Base-by-base conservation (phyloP, 2,797 vertebrate genomes). In the Tachyglossus aculeatus region DNA sequence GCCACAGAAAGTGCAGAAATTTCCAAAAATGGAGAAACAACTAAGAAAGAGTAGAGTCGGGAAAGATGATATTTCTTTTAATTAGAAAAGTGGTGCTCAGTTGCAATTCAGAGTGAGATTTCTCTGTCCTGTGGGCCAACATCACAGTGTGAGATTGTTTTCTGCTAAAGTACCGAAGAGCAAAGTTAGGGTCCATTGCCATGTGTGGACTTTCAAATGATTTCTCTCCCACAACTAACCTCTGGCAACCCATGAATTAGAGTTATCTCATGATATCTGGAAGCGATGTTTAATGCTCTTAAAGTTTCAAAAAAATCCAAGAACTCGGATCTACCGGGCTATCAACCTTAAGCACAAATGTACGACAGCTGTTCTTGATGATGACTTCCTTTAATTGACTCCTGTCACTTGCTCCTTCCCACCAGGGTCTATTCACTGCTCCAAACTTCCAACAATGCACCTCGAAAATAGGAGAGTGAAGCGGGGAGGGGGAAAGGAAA, bases 331-430 rank as follows among this genome's bases (percentile, higher is more conserved):
- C 51, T 67, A 44, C 38, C 43, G 11, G 31, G 39, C 40, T 47
- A 66, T 59, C 75, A 78, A 75, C 57, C 58, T 59, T 77, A 79
- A 79, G 81, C 74, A 67, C 55, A n/a, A n/a, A n/a, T n/a, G n/a
- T n/a, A n/a, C n/a, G n/a, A n/a, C n/a, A n/a, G n/a, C n/a, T n/a
- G n/a, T n/a, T n/a, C n/a, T n/a, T n/a, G n/a, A n/a, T n/a, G n/a
- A n/a, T n/a, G n/a, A n/a, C n/a, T n/a, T n/a, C n/a, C n/a, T n/a
- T n/a, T n/a, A n/a, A n/a, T n/a, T n/a, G n/a, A n/a, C n/a, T n/a
- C n/a, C 6, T 0, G 58, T 83, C 67, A 41, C 53, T n/a, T 85
- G 64, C 43, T 53, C 53, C 73, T 71, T 58, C 47, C 53, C 34
- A 80, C 68, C 2, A 0, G 78, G 82, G 74, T 44, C 80, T 67